Evolutionary conservation across 2,113 vertebrate species (phyloP).

Genomic region (Sturnus vulgaris): DNA sequence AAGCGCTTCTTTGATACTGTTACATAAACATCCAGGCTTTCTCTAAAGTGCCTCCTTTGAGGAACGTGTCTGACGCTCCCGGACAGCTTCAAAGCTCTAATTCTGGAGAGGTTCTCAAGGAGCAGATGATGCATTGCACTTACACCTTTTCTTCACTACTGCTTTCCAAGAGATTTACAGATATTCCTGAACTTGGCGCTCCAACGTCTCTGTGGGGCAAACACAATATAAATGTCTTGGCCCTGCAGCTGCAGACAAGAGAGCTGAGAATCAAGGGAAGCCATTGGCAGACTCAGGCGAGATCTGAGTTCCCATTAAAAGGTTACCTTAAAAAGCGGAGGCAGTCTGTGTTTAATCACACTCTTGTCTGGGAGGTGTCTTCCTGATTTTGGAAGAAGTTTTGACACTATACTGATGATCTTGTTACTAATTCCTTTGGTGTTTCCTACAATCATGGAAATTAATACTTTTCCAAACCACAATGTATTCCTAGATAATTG

Average conservation of each 20-base stretch:
- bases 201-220: not conserved
- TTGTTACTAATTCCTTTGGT: not conserved
- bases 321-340: not conserved
- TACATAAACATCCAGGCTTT: not conserved
- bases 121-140: not conserved
- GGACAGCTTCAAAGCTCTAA: not conserved
- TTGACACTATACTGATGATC: not conserved
- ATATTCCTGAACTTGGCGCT: not conserved
- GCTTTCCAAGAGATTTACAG: conserved; percentile 1
- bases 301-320: not conserved
- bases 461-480: not conserved
- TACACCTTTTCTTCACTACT: not conserved
- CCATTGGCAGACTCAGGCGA: not conserved
- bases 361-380: not conserved
- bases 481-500: not conserved
- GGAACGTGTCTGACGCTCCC: not conserved
- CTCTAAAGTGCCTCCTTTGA: not conserved
- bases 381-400: not conserved
- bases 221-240: not conserved
- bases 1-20: not conserved
- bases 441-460: not conserved
- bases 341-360: not conserved
- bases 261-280: not conserved
- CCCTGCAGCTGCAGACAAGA: not conserved
- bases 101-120: not conserved